Evolutionary conservation across 2,797 vertebrate genomes (phyloP).

Genomic region (Dallia pectoralis): DNA sequence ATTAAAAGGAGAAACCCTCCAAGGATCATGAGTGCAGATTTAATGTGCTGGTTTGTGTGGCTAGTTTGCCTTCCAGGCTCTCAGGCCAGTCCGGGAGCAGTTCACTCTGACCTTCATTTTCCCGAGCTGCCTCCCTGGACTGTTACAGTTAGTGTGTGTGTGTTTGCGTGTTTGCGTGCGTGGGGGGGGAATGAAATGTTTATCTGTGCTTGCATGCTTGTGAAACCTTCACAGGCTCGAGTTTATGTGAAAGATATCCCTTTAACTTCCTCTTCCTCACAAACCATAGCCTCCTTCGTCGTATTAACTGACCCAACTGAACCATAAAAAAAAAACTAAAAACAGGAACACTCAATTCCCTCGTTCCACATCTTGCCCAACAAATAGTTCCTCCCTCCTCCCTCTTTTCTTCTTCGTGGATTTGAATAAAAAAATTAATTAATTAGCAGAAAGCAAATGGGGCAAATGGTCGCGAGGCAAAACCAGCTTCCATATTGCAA

Average conservation of each 20-base stretch:
- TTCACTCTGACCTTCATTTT: constrained; percentile 42
- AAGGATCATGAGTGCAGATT: constrained; percentile 34
- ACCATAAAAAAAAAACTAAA: constrained; percentile 65
- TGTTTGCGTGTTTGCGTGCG: constrained; percentile 20
- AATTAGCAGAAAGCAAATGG: constrained; percentile 57
- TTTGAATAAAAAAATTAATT: constrained; percentile 60
- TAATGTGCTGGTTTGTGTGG: constrained; percentile 47
- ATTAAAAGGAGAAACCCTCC: constrained; percentile 46
- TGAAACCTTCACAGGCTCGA: constrained; percentile 40
- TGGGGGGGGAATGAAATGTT: not conserved
- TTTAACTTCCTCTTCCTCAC: constrained; percentile 36
- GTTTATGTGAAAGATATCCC: constrained; percentile 48
- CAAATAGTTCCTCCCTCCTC: constrained; percentile 56
- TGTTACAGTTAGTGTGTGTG: constrained; percentile 7
- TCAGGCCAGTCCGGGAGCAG: constrained; percentile 33
- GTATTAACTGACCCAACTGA: constrained; percentile 50
- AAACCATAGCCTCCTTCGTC: constrained; percentile 44
- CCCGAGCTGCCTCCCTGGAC: constrained; percentile 28
- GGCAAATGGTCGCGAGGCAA: constrained; percentile 43
- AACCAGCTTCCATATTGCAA: constrained; percentile 54
- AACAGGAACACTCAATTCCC: constrained; percentile 61
- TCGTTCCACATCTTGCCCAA: constrained; percentile 68
- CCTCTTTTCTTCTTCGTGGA: constrained; percentile 47
- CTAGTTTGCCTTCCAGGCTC: constrained; percentile 21
- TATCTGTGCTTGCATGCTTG: constrained; percentile 19